Evolutionary conservation across 2,888 invertebrate species (phyloP).

Genomic region (Hydroisotoma schaefferi): DNA sequence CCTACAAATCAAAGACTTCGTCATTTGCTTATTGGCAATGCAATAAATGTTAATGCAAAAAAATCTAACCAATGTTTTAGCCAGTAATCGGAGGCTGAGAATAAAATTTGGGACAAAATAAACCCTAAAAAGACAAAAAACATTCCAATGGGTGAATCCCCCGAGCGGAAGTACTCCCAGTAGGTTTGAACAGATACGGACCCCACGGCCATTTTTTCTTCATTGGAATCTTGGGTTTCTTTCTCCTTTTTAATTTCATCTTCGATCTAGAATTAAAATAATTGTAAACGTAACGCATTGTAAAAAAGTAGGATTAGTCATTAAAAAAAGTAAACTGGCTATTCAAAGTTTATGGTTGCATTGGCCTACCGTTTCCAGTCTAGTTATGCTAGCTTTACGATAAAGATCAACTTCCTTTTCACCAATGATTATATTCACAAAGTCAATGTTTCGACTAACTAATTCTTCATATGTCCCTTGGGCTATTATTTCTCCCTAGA

Average conservation of each 20-base stretch:
- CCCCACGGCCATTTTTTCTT: slow-evolving; percentile 44
- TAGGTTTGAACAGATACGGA: slow-evolving; percentile 54
- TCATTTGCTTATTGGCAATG: background rate
- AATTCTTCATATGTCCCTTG: slow-evolving; percentile 34
- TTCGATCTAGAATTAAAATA: slow-evolving; percentile 14
- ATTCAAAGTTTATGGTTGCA: background rate
- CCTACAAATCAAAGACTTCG: slow-evolving; percentile 10
- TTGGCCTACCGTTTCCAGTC: slow-evolving; percentile 27
- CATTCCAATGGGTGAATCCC: slow-evolving; percentile 28
- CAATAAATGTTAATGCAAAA: background rate
- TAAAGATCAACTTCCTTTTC: slow-evolving; percentile 26
- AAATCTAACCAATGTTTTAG: slow-evolving; percentile 36
- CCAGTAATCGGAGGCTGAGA: slow-evolving; percentile 39
- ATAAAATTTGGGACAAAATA: slow-evolving; percentile 35
- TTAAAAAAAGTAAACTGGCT: background rate
- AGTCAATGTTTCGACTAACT: slow-evolving; percentile 28
- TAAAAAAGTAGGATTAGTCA: background rate
- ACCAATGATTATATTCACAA: slow-evolving; percentile 33
- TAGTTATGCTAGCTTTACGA: slow-evolving; percentile 23
- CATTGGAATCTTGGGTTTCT: slow-evolving; percentile 29
- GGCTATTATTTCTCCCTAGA: slow-evolving; percentile 28
- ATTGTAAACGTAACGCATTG: background rate
- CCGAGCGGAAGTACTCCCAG: slow-evolving; percentile 45
- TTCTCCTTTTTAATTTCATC: slow-evolving; percentile 29
- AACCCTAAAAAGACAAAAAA: slow-evolving; percentile 24